Evolutionary conservation across 64 coral and sea anemone genomes (phyloP), one percentile per base, ranked within the genome.

Genomic region (Montipora sp.): DNA sequence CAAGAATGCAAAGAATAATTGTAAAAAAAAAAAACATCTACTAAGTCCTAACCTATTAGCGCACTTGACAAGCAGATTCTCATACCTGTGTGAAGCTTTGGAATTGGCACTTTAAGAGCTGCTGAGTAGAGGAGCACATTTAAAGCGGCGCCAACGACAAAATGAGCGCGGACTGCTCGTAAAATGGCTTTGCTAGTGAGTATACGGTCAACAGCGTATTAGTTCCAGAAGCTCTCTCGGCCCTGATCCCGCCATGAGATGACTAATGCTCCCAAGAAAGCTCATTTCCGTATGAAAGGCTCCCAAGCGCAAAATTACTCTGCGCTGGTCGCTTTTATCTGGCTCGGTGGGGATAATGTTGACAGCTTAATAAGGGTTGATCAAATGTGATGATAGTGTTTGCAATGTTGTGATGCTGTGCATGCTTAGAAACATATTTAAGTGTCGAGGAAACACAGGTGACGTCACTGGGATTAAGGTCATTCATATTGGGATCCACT

Each of bases 251-350:
- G 23, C 77, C 89, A 91, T 91, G 15, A 91, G 67, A 67, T 82
- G 23, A 10, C 89, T 78, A 55, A 91, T 91, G 16, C 27, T 70
- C 8, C 89, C 89, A 71, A 81, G 77, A 65, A 91, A 91, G 79
- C 89, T 91, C 77, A 91, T 83, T 57, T 83, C 61, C 6, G 68
- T 59, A n/a, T 84, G 90, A 83, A 92, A 92, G 47, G 16, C 59
- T 21, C 90, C 90, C 1, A 84, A 19, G 3, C 79, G 60, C 61
- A 91, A 11, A 7, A 92, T 70, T 5, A 92, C 36, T 16, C 9
- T 75, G 11, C 47, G 50, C 5, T 84, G 12, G 47, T 49, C 67
- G 24, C 60, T 84, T 13, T 50, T 71, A 74, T 36, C 11, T 44
- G 79, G 77, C 20, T 91, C 90, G 19, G 48, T 55, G 0, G 57